Evolutionary conservation across 1,140 invertebrate genomes (phyloP), one percentile per base, ranked within the genome.

Genomic region (Galleria mellonella): DNA sequence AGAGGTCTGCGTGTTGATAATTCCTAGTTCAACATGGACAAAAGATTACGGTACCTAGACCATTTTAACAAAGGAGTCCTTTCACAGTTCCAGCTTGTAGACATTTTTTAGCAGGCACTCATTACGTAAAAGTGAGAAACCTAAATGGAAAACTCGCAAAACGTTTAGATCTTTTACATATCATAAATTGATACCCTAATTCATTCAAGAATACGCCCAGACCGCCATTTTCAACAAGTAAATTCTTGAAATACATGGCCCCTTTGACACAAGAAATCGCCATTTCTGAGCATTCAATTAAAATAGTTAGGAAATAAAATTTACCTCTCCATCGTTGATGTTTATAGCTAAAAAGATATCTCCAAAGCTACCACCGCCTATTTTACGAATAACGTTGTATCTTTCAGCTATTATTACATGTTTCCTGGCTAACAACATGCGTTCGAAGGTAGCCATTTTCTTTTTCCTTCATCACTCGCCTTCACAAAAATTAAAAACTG

Each of bases 321-420:
- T 89, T 88, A 95, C 94, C 92, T 99, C 97, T 86, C 97, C 97
- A 92, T 97, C 98, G 72, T 92, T 90, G 71, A 97, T 92, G 89
- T 98, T 98, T 86, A 98, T 97, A 52, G 95, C 97, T 69, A 99
- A 89, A 87, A 97, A 99, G 74, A 99, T 99, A 87, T 99, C 98
- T 75, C 98, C 98, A 86, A 99, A 99, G 28, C 97, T 99, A 59
- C 98, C 98, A 79, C 96, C 97, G 77, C 88, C 98, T 77, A 99
- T 99, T 91, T 99, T 99, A 56, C 98, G 91, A 71, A 98, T 93
- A 67, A 99, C 89, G 78, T 97, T 93, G 89, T 99, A 99, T 88
- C 97, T 97, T 67, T 92, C 92, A 75, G 92, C 94, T 76, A 97
- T 93, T 70, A 96, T 89, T 82, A 95, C 91, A 74, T 95, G 94